Evolutionary conservation across 2,113 vertebrate genomes (phyloP), one percentile per base, ranked within the genome.

Genomic region (Anser cygnoides): DNA sequence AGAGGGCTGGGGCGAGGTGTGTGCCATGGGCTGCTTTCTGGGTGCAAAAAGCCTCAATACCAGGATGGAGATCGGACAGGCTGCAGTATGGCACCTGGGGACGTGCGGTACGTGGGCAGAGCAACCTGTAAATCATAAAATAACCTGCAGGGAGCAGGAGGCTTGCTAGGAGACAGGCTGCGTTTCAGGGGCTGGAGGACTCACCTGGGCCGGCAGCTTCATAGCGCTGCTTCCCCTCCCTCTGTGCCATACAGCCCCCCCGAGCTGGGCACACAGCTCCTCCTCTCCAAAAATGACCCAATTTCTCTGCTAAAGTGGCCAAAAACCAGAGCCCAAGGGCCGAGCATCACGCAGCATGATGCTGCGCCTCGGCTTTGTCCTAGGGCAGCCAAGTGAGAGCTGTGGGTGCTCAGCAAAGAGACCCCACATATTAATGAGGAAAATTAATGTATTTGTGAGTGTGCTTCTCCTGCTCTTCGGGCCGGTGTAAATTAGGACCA

Each of bases 311-410:
- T 23, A 6, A 67, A 15, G 28, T 23, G 44, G 15, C 31, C 26
- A 29, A 33, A 52, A 61, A 29, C 9, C 59, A 10, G n/a, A 37
- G 28, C 9, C 33, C 25, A 52, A 20, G 37, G n/a, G 35, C 19
- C 20, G 26, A n/a, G 54, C 76, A 5, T 0, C 11, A 13, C 1
- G 0, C 4, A 3, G 52, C 0, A 5, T 8, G 89, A 33, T 75
- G 66, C 41, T 61, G 28, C 19, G 20, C 41, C 76, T 84, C 7
- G 11, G 49, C 26, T 65, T 39, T 29, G 50, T 50, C n/a, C 70
- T 66, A 61, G 44, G 61, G 50, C 35, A 31, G 28, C 12, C 16
- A 14, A 10, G 12, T 35, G 10, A 0, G 18, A 52, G 43, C 37
- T 22, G 16, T 33, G 23, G 12, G 3, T 20, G 44, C 49, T 66